These are phyloP conservation scores for Saturnia japonica DNA, from an alignment of 2,888 invertebrate species.

Conservation along the genomic window DNA sequence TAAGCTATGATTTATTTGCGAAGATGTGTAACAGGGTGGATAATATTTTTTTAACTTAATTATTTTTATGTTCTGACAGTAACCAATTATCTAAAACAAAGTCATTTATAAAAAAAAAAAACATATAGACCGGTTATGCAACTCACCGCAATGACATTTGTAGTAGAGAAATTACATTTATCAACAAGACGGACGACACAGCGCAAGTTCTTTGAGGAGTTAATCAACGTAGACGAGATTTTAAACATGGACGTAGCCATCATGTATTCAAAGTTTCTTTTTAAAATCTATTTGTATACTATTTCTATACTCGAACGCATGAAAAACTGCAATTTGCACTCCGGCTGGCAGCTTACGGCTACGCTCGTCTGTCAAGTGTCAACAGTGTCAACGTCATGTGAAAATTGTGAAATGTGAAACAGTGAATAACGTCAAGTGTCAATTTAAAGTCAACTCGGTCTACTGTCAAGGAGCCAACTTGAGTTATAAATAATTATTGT, in stretches of 20 bases:
- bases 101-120: background rate
- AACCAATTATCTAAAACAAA: background rate
- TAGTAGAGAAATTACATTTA: slow-evolving; percentile 63
- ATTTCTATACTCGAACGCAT: no score
- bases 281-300: background rate
- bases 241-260: slow-evolving; percentile 72
- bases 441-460: no score
- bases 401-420: no score
- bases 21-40: no score
- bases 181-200: slow-evolving; percentile 57
- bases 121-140: slow-evolving; percentile 62
- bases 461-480: no score
- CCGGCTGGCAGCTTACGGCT: background rate
- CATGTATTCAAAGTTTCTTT: slow-evolving; percentile 33
- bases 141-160: slow-evolving; percentile 72
- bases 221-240: slow-evolving; percentile 54
- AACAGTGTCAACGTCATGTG: background rate
- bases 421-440: no score
- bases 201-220: slow-evolving; percentile 59
- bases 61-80: no score
- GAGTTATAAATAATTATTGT: no score
- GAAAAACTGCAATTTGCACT: no score
- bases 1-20: no score
- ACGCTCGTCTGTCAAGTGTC: background rate
- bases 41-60: no score